These are phyloP conservation scores for Eueides isabella DNA, from an alignment of 1,140 invertebrate genomes.

Conservation along the genomic window DNA sequence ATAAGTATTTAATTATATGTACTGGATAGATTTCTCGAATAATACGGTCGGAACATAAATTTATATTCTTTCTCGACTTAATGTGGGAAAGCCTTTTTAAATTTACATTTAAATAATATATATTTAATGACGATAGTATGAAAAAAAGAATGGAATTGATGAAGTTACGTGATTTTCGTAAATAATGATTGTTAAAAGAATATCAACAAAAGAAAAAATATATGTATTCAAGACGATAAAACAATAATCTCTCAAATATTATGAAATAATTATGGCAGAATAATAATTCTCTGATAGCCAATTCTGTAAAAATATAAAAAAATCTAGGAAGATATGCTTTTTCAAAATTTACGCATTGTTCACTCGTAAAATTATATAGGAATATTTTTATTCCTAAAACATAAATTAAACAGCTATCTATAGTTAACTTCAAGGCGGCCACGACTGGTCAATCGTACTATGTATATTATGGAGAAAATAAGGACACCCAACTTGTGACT, in stretches of 20 bases:
- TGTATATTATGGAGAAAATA: neutral
- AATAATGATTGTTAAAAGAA: neutral
- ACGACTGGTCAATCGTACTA: too few relatives aligned
- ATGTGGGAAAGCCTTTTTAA: neutral
- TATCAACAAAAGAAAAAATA: neutral
- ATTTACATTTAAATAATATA: slow-evolving; percentile 19
- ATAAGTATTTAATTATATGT: slow-evolving; percentile 68
- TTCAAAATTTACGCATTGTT: too few relatives aligned
- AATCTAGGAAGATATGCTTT: too few relatives aligned
- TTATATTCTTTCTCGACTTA: neutral
- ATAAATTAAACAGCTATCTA: too few relatives aligned
- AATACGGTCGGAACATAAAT: neutral
- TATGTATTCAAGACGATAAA: neutral
- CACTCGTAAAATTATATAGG: too few relatives aligned
- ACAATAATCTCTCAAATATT: neutral
- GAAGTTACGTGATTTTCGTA: neutral
- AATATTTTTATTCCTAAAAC: too few relatives aligned
- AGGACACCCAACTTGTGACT: neutral
- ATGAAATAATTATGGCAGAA: neutral
- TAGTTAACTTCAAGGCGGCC: too few relatives aligned
- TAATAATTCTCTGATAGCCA: neutral
- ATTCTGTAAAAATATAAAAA: neutral
- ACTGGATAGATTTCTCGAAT: neutral
- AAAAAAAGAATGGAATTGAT: neutral
- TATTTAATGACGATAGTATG: slow-evolving; percentile 7